Evolutionary conservation across 2,888 invertebrate species (phyloP), one percentile per base, ranked within the genome.

Genomic region (Gryllus longicercus): DNA sequence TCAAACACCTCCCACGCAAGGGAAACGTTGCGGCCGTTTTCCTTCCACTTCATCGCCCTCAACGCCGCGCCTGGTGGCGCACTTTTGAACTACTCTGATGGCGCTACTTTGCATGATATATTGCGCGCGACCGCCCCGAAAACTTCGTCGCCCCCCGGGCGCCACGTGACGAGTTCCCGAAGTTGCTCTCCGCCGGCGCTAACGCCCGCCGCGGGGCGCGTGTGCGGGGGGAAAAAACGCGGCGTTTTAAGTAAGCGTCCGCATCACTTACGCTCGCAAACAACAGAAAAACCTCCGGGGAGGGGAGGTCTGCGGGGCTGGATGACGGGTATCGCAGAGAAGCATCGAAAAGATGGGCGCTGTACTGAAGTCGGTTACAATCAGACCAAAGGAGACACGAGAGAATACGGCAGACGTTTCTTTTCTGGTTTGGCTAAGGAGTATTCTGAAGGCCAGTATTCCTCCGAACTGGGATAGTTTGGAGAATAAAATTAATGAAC

Each of bases 11-110:
- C 8, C 38, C 38, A 5, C 38, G 8, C 25, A 25, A 4, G 2
- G 25, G 25, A 25, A 25, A 25, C 25, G 38, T 38, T 38, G 8
- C 38, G 38, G 38, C 38, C 8, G 5, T 16, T 63, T 63, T n/a
- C 63, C 63, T n/a, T n/a, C 14, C 63, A 0, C 63, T n/a, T 16
- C 63, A 63, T 63, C 63, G 63, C 63, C n/a, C 63, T 63, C 63
- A 5, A 18, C 63, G 63, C 11, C 63, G 63, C 63, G 63, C 16
- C 63, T 18, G n/a, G 16, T 4, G 16, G 63, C 63, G 16, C 63
- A 63, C 63, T 63, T 63, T 63, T 63, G 63, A 63, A 63, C 63
- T 63, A n/a, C 63, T 63, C 63, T 63, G 63, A 63, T 63, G 63
- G 63, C 63, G n/a, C 16, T n/a, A 63, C 63, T 63, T 63, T 63